A percentile compares a stretch with the other conserved stretches of the same genome.
These are phyloP conservation scores for Agrenia bidenticulata DNA, from an alignment of 2,888 invertebrate species.

Conservation along the genomic window DNA sequence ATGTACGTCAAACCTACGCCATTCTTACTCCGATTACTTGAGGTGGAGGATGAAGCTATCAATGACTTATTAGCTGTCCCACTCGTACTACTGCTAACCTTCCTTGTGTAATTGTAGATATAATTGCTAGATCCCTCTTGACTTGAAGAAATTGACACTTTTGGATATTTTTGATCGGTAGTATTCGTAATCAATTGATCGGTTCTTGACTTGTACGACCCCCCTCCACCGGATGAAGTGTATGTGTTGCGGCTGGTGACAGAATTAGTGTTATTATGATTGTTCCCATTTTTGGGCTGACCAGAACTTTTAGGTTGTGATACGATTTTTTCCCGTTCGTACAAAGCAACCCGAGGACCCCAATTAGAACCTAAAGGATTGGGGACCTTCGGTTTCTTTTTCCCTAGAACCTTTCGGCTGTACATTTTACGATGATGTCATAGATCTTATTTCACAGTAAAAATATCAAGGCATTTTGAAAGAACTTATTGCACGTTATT, in stretches of 20 bases:
- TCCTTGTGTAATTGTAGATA: constrained; percentile 11
- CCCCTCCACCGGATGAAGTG: background rate
- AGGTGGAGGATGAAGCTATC: constrained; percentile 2
- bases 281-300: background rate
- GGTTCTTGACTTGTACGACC: background rate
- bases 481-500: too few species aligned
- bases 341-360: constrained; percentile 50
- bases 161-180: background rate
- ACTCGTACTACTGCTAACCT: background rate
- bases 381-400: constrained; percentile 40
- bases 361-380: constrained; percentile 42
- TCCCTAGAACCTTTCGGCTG: constrained; percentile 40
- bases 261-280: background rate
- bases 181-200: too few species aligned
- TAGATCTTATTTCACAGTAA: too few species aligned
- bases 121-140: background rate
- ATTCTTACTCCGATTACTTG: background rate
- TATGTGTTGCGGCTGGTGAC: background rate
- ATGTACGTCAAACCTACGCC: constrained; percentile 2
- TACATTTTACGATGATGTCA: constrained; percentile 38
- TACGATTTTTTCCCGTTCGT: constrained; percentile 41
- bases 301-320: background rate
- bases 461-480: too few species aligned
- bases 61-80: background rate
- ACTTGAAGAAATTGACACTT: constrained; percentile 9